A percentile compares a stretch with the other conserved stretches of the same genome.
phyloP scores from a whole-genome alignment of 1,140 invertebrate species.

The Heliconius nattereri region DNA sequence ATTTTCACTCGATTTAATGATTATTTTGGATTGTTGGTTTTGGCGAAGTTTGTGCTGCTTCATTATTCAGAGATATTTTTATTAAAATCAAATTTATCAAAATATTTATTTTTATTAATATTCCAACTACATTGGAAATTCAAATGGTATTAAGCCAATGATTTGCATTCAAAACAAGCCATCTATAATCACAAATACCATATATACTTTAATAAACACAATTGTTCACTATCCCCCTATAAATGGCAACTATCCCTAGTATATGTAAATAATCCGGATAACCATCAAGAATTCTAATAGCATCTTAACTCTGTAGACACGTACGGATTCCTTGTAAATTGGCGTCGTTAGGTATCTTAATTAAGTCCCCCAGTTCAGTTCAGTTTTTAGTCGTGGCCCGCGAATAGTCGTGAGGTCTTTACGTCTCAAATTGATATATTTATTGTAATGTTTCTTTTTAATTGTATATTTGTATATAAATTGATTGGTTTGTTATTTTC shows the following conservation, averaged over 20 bases:
- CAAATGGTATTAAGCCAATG: too few relatives aligned
- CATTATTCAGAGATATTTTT: too few relatives aligned
- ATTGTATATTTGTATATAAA: background rate
- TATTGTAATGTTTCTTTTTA: background rate
- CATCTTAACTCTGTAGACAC: conserved; percentile 60
- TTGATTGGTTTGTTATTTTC: background rate
- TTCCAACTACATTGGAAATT: too few relatives aligned
- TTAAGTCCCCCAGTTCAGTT: conserved; percentile 56
- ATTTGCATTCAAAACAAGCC: background rate
- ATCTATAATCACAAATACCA: background rate
- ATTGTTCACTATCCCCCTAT: background rate
- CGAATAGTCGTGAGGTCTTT: conserved; percentile 41
- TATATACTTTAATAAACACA: background rate
- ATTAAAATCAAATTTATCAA: too few relatives aligned
- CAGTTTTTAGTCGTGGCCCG: conserved; percentile 66
- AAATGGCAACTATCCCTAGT: background rate
- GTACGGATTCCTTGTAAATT: conserved; percentile 72
- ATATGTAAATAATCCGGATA: conserved; percentile 29
- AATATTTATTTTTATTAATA: too few relatives aligned
- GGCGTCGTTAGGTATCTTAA: conserved; percentile 73
- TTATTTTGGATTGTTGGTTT: too few relatives aligned
- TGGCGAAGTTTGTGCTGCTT: too few relatives aligned
- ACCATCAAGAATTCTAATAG: conserved; percentile 50
- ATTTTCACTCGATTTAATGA: background rate
- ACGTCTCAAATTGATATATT: conserved; percentile 23